These are phyloP conservation scores for Takifugu ocellatus DNA, from an alignment of 2,797 vertebrate species.

Conservation along the genomic window DNA sequence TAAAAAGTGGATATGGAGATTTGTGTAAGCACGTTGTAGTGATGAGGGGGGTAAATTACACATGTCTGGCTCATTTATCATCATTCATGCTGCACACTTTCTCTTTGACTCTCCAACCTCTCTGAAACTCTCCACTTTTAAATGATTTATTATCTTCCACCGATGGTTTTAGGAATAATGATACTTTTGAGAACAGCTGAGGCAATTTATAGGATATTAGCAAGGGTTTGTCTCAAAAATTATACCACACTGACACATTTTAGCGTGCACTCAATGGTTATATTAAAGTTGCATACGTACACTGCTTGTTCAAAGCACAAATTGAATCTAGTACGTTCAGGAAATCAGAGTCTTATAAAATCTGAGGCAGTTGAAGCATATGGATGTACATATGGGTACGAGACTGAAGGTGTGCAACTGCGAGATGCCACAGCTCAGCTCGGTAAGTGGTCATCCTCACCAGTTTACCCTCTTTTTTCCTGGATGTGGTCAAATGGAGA, in stretches of 20 bases:
- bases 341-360: slow-evolving; percentile 5
- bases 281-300: slow-evolving; percentile 7
- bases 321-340: slow-evolving; percentile 28
- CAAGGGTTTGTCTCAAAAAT: slow-evolving; percentile 7
- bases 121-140: slow-evolving; percentile 4
- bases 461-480: slow-evolving; percentile 61
- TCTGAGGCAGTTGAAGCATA: slow-evolving; percentile 13
- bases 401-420: slow-evolving; percentile 13
- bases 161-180: slow-evolving; percentile 1
- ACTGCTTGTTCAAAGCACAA: slow-evolving; percentile 15
- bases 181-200: slow-evolving; percentile 5
- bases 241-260: slow-evolving; percentile 13
- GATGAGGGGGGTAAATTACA: slow-evolving; percentile 42
- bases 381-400: slow-evolving; percentile 9
- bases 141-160: slow-evolving; percentile 8
- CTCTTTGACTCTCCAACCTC: slow-evolving; percentile 24
- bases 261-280: slow-evolving; percentile 1
- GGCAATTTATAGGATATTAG: slow-evolving; percentile 5
- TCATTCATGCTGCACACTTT: slow-evolving; percentile 17
- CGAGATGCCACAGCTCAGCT: slow-evolving; percentile 55
- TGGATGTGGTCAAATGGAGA: slow-evolving; percentile 58
- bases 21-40: slow-evolving; percentile 48
- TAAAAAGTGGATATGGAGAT: slow-evolving; percentile 43
- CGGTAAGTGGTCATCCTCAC: slow-evolving; percentile 62
- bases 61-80: slow-evolving; percentile 51